A percentile compares a stretch with the other conserved stretches of the same genome.
phyloP scores from a whole-genome alignment of 2,797 vertebrate species.

The Siniperca obscura region DNA sequence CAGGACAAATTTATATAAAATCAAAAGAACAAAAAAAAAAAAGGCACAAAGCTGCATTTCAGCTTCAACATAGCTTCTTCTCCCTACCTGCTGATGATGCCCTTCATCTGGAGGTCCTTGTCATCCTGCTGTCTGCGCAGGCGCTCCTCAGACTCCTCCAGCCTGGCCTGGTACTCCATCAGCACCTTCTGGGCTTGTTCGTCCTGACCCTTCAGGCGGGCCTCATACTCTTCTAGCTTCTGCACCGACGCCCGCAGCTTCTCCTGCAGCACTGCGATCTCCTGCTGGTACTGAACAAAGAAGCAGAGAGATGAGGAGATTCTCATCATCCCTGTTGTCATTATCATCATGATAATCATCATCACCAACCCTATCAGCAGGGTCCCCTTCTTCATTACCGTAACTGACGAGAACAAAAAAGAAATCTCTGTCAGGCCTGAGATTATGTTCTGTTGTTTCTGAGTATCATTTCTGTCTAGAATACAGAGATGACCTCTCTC shows the following conservation, averaged over 20 bases:
- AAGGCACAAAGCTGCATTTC: background rate
- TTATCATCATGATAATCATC: constrained; percentile 2
- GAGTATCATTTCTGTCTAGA: constrained; percentile 18
- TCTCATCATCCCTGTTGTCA: constrained; percentile 5
- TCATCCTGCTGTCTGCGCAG: constrained; percentile 95
- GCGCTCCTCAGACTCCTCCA: constrained; percentile 97
- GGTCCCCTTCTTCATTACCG: constrained; percentile 25
- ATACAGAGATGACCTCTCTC: background rate
- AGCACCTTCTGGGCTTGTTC: constrained; percentile 96
- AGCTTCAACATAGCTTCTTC: too few species aligned
- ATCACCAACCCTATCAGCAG: constrained; percentile 38
- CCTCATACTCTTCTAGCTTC: constrained; percentile 97
- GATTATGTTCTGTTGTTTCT: constrained; percentile 17
- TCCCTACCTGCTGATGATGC: constrained; percentile 95
- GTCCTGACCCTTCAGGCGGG: constrained; percentile 95
- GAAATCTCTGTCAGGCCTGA: constrained; percentile 34
- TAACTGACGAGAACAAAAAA: constrained; percentile 31
- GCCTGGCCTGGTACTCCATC: constrained; percentile 96
- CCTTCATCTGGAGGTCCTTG: constrained; percentile 99
- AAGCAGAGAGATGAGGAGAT: constrained; percentile 7
- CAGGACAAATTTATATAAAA: accelerated
- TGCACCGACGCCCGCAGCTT: constrained; percentile 94
- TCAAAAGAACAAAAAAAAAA: too few species aligned
- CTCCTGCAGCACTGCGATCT: constrained; percentile 95
- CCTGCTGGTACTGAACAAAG: constrained; percentile 90